These are phyloP conservation scores for Nudaria mundana DNA, from an alignment of 2,888 invertebrate species.

Conservation along the genomic window DNA sequence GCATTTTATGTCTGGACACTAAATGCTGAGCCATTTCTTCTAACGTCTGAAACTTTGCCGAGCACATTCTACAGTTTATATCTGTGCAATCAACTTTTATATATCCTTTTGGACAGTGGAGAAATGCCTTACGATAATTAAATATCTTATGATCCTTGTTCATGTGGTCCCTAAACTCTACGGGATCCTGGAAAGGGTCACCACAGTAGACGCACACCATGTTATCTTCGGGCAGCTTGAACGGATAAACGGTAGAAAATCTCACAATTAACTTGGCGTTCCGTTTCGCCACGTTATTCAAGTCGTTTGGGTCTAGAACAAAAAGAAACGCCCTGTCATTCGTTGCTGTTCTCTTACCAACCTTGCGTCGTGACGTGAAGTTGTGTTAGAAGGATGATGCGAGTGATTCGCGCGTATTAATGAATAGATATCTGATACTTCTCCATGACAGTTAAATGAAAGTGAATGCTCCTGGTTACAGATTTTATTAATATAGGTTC, in stretches of 20 bases:
- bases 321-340: slow-evolving; percentile 74
- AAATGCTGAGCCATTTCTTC: slow-evolving; percentile 57
- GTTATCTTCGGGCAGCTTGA: slow-evolving; percentile 64
- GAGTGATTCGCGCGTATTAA: not conserved
- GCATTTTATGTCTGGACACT: slow-evolving; percentile 45
- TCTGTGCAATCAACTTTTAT: slow-evolving; percentile 66
- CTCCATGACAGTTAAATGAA: not conserved
- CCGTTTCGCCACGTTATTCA: slow-evolving; percentile 63
- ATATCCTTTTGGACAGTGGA: slow-evolving; percentile 59
- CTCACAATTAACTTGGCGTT: slow-evolving; percentile 71
- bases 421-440: not conserved
- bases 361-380: slow-evolving; percentile 12
- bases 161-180: slow-evolving; percentile 62
- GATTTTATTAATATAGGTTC: slow-evolving; percentile 7
- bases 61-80: slow-evolving; percentile 60
- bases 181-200: slow-evolving; percentile 56
- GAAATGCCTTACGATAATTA: slow-evolving; percentile 56
- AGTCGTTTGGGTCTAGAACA: slow-evolving; percentile 70
- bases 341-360: slow-evolving; percentile 31
- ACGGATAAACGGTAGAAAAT: slow-evolving; percentile 72
- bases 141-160: slow-evolving; percentile 56
- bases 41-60: slow-evolving; percentile 38
- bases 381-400: not conserved
- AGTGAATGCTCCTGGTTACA: not conserved
- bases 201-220: slow-evolving; percentile 73